Conservation (phyloP, 2,113 vertebrate genomes). For the Cisticola juncidis region DNA sequence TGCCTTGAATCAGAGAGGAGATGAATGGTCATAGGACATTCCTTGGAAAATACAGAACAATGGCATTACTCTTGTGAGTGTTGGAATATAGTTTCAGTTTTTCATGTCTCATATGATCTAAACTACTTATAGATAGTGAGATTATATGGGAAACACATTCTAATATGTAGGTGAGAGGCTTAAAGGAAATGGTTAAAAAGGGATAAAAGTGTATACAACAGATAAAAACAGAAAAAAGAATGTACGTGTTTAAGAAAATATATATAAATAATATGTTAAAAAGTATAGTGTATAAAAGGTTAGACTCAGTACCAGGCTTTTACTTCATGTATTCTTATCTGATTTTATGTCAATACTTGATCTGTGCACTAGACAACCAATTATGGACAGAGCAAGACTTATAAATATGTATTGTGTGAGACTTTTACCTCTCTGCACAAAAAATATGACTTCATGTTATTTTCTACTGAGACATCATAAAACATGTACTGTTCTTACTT, state of each 20-base stretch:
- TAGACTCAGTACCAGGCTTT: neutral
- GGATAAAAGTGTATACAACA: neutral
- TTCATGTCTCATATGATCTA: neutral
- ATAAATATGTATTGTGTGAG: neutral
- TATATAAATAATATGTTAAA: neutral
- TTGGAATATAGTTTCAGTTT: neutral
- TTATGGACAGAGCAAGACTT: neutral
- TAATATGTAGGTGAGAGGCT: neutral
- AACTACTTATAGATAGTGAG: neutral
- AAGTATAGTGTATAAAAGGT: neutral
- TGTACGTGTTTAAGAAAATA: neutral
- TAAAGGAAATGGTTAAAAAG: neutral
- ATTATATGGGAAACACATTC: neutral
- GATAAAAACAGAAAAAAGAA: neutral
- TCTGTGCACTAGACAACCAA: neutral
- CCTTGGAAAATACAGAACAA: neutral
- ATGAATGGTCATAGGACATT: neutral
- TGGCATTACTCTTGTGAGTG: neutral
- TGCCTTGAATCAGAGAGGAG: neutral
- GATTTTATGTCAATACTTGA: conserved; percentile 18
- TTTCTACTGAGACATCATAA: neutral
- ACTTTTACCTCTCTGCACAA: neutral
- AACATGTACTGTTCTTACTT: neutral
- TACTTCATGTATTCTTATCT: neutral
- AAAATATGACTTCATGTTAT: neutral